Conservation (phyloP, 2,797 vertebrate species). For the Odontamblyopus rebecca region DNA sequence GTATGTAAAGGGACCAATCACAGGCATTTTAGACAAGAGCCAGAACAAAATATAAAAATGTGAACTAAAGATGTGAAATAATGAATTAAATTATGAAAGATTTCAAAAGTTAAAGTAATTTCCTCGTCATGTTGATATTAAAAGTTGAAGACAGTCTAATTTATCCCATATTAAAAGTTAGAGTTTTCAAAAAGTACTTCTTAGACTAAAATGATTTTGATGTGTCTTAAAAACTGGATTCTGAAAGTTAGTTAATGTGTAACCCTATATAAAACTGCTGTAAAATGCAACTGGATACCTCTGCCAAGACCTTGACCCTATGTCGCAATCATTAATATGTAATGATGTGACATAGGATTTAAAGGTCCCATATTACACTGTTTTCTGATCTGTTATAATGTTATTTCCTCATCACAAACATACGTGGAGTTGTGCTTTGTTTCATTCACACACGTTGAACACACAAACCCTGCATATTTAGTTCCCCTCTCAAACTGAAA, state of each 20-base stretch:
- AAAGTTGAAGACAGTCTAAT: background rate
- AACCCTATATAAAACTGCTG: background rate
- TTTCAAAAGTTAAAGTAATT: background rate
- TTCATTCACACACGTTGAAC: too few species aligned
- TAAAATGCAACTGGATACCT: background rate
- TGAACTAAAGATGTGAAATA: background rate
- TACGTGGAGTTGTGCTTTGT: too few species aligned
- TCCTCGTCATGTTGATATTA: background rate
- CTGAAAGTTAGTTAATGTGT: background rate
- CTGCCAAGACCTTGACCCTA: background rate
- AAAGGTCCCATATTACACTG: too few species aligned
- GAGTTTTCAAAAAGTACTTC: conserved; percentile 18
- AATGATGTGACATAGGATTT: background rate
- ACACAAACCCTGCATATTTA: too few species aligned
- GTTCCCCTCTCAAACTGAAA: too few species aligned
- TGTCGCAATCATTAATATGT: background rate
- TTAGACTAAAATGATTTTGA: conserved; percentile 10
- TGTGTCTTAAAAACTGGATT: background rate
- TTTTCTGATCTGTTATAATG: too few species aligned
- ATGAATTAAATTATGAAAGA: background rate
- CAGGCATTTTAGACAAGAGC: conserved; percentile 21
- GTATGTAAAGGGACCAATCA: conserved; percentile 26
- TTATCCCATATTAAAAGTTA: conserved; percentile 18
- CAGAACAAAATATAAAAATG: conserved; percentile 21
- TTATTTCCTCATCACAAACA: too few species aligned